Evolutionary conservation across 2,888 invertebrate genomes (phyloP).

Genomic region (Tetranychus truncatus): DNA sequence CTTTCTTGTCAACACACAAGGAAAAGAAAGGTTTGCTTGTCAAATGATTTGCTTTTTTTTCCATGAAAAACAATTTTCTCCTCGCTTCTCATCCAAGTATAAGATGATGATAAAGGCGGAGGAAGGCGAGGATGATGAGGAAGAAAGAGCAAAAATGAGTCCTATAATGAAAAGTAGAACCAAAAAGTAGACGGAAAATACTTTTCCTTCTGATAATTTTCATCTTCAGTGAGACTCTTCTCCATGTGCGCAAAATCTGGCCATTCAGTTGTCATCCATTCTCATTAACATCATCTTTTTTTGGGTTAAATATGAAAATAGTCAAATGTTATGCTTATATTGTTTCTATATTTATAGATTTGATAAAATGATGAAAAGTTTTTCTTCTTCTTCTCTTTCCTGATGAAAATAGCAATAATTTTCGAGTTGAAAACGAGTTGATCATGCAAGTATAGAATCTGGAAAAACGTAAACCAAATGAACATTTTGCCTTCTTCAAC

Average conservation of each 20-base stretch:
- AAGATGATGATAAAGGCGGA: neutral
- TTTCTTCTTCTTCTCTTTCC: too few relatives aligned
- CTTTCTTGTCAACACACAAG: neutral
- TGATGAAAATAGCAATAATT: too few relatives aligned
- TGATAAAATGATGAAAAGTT: too few relatives aligned
- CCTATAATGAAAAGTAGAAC: too few relatives aligned
- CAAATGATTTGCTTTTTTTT: neutral
- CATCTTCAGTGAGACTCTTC: too few relatives aligned
- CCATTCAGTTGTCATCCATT: neutral
- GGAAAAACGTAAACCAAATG: too few relatives aligned
- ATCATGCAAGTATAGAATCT: neutral
- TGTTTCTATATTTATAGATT: neutral
- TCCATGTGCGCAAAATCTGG: neutral
- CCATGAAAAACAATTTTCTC: neutral
- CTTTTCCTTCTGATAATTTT: too few relatives aligned
- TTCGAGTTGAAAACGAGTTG: neutral
- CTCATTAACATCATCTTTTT: too few relatives aligned
- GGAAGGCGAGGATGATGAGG: neutral
- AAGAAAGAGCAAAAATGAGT: neutral
- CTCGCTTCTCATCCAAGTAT: neutral
- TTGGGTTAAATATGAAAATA: neutral
- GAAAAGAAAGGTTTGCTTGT: neutral
- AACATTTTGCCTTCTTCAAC: neutral
- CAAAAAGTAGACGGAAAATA: too few relatives aligned
- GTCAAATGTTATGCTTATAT: neutral